These are phyloP conservation scores for Diploscapter pachys DNA, from an alignment of 1,140 invertebrate genomes.

Conservation along the genomic window DNA sequence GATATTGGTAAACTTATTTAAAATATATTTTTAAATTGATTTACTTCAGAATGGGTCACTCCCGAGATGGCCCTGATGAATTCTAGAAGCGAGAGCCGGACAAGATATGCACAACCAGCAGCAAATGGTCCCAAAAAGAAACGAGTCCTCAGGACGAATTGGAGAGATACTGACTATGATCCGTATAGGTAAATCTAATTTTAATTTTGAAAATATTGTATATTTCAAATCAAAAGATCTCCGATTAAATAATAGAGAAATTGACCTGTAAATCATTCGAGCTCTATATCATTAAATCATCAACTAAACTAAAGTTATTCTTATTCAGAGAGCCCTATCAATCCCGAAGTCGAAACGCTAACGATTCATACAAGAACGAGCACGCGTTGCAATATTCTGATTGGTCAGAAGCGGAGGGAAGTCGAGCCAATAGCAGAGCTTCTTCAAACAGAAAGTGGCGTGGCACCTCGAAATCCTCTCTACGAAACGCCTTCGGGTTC, in stretches of 20 bases:
- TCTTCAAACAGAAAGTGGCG: not conserved
- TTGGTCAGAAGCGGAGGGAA: conserved; percentile 20
- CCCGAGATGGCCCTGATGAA: conserved; percentile 49
- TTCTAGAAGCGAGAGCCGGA: no score
- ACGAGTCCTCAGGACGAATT: conserved; percentile 21
- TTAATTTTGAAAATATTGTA: no score
- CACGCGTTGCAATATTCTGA: conserved; percentile 33
- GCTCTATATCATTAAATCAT: no score
- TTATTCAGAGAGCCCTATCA: not conserved
- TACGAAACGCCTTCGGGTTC: conserved; percentile 13
- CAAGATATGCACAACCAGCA: conserved; percentile 14
- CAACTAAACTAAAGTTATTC: no score
- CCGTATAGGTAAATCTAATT: conserved; percentile 7
- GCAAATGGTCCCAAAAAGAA: not conserved
- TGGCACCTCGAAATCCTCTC: not conserved
- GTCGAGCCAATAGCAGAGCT: conserved; percentile 9
- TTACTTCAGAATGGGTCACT: conserved; percentile 48
- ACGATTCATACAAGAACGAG: conserved; percentile 31
- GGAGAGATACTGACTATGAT: conserved; percentile 24
- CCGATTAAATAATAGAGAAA: no score
- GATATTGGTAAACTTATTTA: conserved; percentile 31
- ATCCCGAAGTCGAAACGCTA: not conserved
- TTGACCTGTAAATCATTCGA: no score
- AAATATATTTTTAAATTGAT: not conserved
- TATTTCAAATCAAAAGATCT: no score